A percentile compares a stretch with the other conserved stretches of the same genome.
Conservation (phyloP, 1,140 invertebrate species). For the Dolichoris vasculosae region DNA sequence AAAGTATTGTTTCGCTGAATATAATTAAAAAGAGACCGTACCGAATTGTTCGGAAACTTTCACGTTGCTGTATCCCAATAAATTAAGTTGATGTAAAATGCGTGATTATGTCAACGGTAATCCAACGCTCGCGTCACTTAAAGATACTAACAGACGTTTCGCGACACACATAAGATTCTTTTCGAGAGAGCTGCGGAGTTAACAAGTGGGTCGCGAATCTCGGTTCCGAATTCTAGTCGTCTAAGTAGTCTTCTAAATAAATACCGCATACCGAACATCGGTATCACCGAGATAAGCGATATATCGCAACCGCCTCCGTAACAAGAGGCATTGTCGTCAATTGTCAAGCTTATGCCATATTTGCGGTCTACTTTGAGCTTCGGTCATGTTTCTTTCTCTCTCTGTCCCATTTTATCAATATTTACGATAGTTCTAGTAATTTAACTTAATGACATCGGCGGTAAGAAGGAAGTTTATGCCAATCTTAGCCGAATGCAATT, state of each 20-base stretch:
- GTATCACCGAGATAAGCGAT: not conserved
- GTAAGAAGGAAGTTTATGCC: no score
- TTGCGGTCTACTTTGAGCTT: no score
- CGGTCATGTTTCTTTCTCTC: no score
- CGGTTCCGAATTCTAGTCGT: not conserved
- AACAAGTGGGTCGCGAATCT: slow-evolving; percentile 8
- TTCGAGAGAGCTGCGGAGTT: not conserved
- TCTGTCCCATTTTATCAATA: no score
- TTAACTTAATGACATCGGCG: no score
- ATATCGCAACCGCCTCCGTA: not conserved
- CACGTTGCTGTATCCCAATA: not conserved
- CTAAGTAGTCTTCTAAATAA: not conserved
- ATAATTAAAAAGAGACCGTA: not conserved
- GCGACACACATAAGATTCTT: slow-evolving; percentile 8
- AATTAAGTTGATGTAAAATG: not conserved
- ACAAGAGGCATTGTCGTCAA: not conserved
- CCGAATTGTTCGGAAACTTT: not conserved
- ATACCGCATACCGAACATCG: not conserved
- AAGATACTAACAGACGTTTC: not conserved
- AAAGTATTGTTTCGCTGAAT: not conserved
- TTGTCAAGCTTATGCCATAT: not conserved
- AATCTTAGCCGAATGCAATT: no score
- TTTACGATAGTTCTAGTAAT: no score
- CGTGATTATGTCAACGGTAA: not conserved
- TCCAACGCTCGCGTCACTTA: not conserved